A percentile compares a stretch with the other conserved stretches of the same genome.
These are phyloP conservation scores for Psittacula cyanocephala DNA, from an alignment of 2,113 vertebrate species.

Conservation along the genomic window DNA sequence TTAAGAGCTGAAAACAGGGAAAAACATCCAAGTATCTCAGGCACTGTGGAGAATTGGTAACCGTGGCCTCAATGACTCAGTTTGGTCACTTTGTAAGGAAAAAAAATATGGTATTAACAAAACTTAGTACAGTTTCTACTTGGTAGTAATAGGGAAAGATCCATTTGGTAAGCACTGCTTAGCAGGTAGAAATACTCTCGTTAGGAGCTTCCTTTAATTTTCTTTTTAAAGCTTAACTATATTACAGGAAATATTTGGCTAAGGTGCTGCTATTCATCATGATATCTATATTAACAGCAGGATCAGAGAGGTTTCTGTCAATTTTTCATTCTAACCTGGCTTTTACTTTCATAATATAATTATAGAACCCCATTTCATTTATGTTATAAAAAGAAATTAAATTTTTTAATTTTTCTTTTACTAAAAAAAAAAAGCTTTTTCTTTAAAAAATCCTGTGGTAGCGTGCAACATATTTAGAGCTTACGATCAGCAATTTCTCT, in stretches of 20 bases:
- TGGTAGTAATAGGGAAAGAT: background rate
- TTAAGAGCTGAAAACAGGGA: background rate
- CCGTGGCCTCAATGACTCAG: accelerated
- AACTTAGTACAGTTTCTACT: background rate
- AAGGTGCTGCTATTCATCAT: conserved; percentile 38
- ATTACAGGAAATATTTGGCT: conserved; percentile 61
- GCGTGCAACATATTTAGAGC: conserved; percentile 65
- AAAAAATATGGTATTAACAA: background rate
- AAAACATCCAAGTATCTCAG: background rate
- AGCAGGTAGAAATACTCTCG: background rate
- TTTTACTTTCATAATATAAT: conserved; percentile 66
- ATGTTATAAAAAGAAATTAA: conserved; percentile 58
- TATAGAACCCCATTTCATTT: conserved; percentile 21
- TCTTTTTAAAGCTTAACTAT: conserved; percentile 25
- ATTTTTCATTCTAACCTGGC: conserved; percentile 50
- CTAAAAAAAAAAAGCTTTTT: conserved; percentile 51
- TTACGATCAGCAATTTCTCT: conserved; percentile 77
- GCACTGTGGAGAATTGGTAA: background rate
- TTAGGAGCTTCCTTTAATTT: background rate
- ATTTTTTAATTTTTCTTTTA: conserved; percentile 56
- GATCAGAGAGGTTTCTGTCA: conserved; percentile 17
- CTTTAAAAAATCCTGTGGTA: conserved; percentile 21
- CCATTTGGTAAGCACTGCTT: background rate
- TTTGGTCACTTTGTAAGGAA: background rate
- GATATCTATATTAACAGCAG: conserved; percentile 23